phyloP scores from a whole-genome alignment of 2,888 invertebrate species.

The Nomada ruficornis region DNA sequence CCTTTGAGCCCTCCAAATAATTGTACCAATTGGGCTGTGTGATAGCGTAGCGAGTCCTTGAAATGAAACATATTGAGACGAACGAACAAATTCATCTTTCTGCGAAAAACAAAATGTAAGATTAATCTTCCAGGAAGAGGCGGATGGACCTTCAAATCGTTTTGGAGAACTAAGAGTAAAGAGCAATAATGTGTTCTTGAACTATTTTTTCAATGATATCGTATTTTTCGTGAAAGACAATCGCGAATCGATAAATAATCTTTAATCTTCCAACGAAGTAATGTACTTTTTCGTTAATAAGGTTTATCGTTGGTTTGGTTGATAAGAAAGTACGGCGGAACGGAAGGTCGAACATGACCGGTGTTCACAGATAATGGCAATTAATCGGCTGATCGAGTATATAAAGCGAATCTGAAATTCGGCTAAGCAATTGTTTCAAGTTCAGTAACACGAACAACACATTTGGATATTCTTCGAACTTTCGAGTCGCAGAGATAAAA shows the following conservation, averaged over 20 bases:
- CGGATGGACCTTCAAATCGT: no score
- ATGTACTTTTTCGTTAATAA: neutral
- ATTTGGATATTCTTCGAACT: neutral
- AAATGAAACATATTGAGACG: no score
- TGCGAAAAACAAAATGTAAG: no score
- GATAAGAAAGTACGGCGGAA: constrained; percentile 4
- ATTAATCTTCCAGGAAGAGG: no score
- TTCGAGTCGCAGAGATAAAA: constrained; percentile 23
- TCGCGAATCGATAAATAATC: neutral
- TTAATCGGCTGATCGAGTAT: constrained; percentile 12
- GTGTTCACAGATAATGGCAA: neutral
- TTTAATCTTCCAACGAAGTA: neutral
- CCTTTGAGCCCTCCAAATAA: no score
- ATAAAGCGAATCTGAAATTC: constrained; percentile 17
- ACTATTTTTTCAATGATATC: no score
- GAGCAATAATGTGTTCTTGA: no score
- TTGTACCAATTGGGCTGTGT: no score
- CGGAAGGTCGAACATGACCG: neutral
- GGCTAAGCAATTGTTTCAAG: neutral
- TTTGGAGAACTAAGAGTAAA: no score
- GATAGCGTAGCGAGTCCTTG: no score
- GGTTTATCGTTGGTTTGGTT: neutral
- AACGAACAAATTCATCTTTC: no score
- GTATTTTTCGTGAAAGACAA: no score
- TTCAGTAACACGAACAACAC: neutral